Evolutionary conservation across 2,113 vertebrate species (phyloP), one percentile per base, ranked within the genome.

Genomic region (Dromaius novaehollandiae): DNA sequence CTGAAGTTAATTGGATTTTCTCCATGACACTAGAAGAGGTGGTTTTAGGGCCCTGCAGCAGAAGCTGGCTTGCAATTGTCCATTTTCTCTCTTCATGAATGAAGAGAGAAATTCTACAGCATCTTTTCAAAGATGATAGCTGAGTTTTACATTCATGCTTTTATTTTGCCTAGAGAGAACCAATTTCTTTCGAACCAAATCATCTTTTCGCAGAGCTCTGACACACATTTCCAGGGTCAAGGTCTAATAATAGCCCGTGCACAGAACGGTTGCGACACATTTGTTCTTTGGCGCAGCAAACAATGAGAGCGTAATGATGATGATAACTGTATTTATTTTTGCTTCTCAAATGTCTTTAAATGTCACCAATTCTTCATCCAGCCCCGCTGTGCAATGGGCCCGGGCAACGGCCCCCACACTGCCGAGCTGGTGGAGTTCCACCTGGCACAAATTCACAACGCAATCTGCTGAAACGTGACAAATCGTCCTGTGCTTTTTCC

Each of bases 311-410:
- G 26, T 84, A 90, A 94, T 82, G 78, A 80, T 88, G 63, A 83
- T 88, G 61, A 88, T 87, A 86, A 89, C 79, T 86, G 58, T 82
- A 73, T 93, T 97, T 95, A 91, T 91, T 96, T 95, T 96, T 95
- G 87, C 71, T 91, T 92, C 90, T 82, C 42, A 74, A 80, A 48
- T 48, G 46, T 48, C 46, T 48, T 48, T 81, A 91, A 93, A 93
- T 86, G 79, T 88, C 80, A 93, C 65, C 74, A 34, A 61, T 88
- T 93, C 65, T 86, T 34, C 50, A 94, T 66, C 66, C 63, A 92
- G 70, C 26, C 19, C 18, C 3, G 1, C 50, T 65, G 61, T 46
- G 32, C 40, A 65, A 66, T 5, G 42, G 87, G 66, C n/a, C 66
- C 84, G 85, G 91, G 65, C 73, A 64, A 75, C 0, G 5, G 75